Base-by-base conservation (phyloP, 1,140 invertebrate species). In the Penaeus chinensis region DNA sequence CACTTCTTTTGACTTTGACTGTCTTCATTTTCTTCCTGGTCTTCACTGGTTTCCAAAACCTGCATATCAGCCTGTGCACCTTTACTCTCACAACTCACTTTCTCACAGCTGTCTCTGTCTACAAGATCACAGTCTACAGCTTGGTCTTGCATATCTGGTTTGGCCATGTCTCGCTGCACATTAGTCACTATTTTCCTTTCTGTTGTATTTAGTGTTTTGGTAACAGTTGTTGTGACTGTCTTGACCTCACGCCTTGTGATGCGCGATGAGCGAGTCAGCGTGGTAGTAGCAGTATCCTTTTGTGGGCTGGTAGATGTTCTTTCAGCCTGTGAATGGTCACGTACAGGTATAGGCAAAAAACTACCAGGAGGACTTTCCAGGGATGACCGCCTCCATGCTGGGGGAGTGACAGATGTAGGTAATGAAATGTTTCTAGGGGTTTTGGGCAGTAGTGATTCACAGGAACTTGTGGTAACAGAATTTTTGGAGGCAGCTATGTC, bases 41-140 rank as follows among this genome's bases (percentile, higher is more conserved):
- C 24, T 54, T 54, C 54, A 13, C 54, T 11, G 11, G 10, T 54
- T 54, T 54, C 54, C 54, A 54, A 11, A 16, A 13, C 54, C 2
- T 54, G 54, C 37, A 69, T 71, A 54, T 32, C 81, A 32, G 60
- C 81, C 37, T 83, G 81, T 16, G 71, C 66, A 83, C 81, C 81
- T 42, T 71, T 47, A 71, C 32, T 69, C 10, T 62, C 84, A 79
- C 42, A 37, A 71, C 32, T 69, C 10, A 37, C 84, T 54, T 47
- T 66, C 20, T n/a, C 60, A 66, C 63, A 54, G 24, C 63, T 65
- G 32, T 63, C 37, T 27, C 69, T 54, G 37, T 54, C 60, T 54
- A 79, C 27, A 54, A 54, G 54, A 60, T 86, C 63, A 81, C 84
- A 86, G 61, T 37, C 42, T 16, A 86, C 84, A 27, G 62, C 76